Evolutionary conservation across 1,140 invertebrate genomes (phyloP), one percentile per base, ranked within the genome.

Genomic region (Bombus superbus): DNA sequence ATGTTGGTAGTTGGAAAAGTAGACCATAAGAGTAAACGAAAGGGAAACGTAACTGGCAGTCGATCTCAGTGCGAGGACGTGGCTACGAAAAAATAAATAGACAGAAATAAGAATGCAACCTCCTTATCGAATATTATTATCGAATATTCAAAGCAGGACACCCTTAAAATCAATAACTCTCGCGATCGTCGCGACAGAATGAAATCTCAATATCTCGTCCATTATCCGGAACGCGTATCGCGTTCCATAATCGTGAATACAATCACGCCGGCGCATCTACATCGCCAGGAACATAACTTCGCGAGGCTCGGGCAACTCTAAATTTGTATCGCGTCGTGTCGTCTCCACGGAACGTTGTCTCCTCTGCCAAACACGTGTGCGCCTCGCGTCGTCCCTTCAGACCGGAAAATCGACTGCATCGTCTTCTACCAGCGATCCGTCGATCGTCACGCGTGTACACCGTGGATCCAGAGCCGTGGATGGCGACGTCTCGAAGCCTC

Each of bases 401-500:
- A 40, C 40, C 71, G 42, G n/a, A 53, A 75, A 75, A 75, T 75
- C 72, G 28, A 18, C 9, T 22, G 72, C 69, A 47, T 83, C 40
- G 35, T 25, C 59, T 10, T 38, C 25, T 38, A 47, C 42, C 40
- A 66, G 53, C 38, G 74, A 85, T 86, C 64, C n/a, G 10, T 74
- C 38, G 42, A 38, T 53, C 28, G 73, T 15, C 77, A 86, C 72
- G 57, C 64, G 69, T 71, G 78, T 86, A n/a, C 11, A n/a, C 15
- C 25, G 32, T 62, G 28, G 44, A 71, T 59, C 59, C 38, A 38
- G 18, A 22, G 32, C 32, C 35, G 66, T 22, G 66, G 66, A 90
- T 78, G 83, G 42, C 85, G 89, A 90, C 59, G 57, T 59, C 57
- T 59, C 25, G 25, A 28, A 59, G 22, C 25, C 25, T 86, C 74